Evolutionary conservation across 1,140 invertebrate species (phyloP), one percentile per base, ranked within the genome.

Genomic region (Papilio helenus): DNA sequence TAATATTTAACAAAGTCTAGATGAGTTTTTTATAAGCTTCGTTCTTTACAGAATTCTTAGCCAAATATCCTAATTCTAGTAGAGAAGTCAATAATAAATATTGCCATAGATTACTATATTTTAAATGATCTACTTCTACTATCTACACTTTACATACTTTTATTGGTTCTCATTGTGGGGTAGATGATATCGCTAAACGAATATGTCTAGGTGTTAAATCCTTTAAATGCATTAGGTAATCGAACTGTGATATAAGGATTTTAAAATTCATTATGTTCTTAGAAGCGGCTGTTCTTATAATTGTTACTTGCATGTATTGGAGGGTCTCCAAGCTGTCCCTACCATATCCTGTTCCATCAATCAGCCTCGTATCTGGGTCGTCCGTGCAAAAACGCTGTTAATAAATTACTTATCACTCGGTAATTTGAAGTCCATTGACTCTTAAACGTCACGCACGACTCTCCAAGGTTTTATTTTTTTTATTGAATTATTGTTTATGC

Each of bases 401-500:
- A 87, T 85, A 85, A 86, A 84, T 84, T 82, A 81, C 86, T 87
- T 88, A 89, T 87, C 82, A 86, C 85, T 82, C 80, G 84, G 86
- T 89, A 89, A 89, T 89, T 89, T 80, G 79, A 83, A 88, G 88
- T 88, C 61, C 87, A 85, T 82, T 88, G 87, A 90, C 89, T 85
- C 72, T 44, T 74, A 16, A 58, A 81, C 85, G 84, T 87, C 84
- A 88, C 80, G 76, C 81, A 79, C 80, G 80, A 84, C 29, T 79
- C 80, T 80, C 79, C 80, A 79, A 76, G 71, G 72, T 71, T 79
- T 73, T 80, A 79, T 79, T 72, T 76, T 80, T 83, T 80, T 77
- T 55, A 77, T 77, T 61, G 44, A 77, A 44, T 77, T 58, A 20
- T 77, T 77, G 55, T 77, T 77, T 77, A 42, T 65, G 34, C 23